Percentiles rank a stretch among this genome's conserved stretches.
Evolutionary conservation across 2,888 invertebrate species (phyloP).

Genomic region (Tachystola acroxantha): DNA sequence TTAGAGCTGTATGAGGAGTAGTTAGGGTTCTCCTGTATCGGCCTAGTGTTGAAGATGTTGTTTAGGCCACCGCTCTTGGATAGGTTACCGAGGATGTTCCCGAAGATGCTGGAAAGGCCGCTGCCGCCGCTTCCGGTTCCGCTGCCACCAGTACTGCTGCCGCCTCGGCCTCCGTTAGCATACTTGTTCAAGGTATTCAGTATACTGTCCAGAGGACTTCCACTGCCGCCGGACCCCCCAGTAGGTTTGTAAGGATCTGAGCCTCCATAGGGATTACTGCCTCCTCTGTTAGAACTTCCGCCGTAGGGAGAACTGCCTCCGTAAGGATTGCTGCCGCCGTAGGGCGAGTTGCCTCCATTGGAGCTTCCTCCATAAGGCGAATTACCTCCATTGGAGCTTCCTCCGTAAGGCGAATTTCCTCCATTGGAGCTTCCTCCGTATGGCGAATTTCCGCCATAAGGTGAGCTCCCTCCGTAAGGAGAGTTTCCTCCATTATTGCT

Average conservation of each 20-base stretch:
- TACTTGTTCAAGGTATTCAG: constrained; percentile 47
- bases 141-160: constrained; percentile 22
- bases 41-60: constrained; percentile 60
- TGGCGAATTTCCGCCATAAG: constrained; percentile 21
- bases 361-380: constrained; percentile 23
- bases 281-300: constrained; percentile 22
- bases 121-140: constrained; percentile 24
- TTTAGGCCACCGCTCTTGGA: constrained; percentile 52
- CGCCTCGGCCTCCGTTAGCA: too few species aligned
- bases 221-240: constrained; percentile 22
- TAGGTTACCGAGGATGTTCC: constrained; percentile 54
- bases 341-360: constrained; percentile 14
- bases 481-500: constrained; percentile 13
- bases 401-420: constrained; percentile 25
- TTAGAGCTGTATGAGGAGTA: constrained; percentile 56
- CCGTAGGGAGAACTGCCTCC: constrained; percentile 29
- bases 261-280: constrained; percentile 15
- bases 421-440: constrained; percentile 28
- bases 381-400: constrained; percentile 18
- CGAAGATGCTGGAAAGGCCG: constrained; percentile 56
- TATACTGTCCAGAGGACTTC: constrained; percentile 41
- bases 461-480: constrained; percentile 21
- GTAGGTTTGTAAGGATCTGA: neutral
- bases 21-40: constrained; percentile 66
- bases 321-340: constrained; percentile 23